These are phyloP conservation scores for Chaetodon trifascialis DNA, from an alignment of 2,113 vertebrate genomes.

Conservation along the genomic window DNA sequence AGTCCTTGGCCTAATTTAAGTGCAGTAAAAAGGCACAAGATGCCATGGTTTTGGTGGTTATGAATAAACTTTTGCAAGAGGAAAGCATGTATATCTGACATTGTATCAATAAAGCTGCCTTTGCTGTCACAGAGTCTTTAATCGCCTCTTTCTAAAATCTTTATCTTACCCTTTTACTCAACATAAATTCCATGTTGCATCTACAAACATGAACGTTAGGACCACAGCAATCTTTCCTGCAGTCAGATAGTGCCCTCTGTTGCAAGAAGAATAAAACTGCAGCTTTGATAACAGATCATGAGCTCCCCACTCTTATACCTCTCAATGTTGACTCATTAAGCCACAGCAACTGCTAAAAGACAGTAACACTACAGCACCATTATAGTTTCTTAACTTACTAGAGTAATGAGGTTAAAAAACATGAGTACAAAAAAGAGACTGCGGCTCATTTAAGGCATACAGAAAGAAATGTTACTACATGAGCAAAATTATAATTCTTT, in stretches of 20 bases:
- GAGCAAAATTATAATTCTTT: too few relatives aligned
- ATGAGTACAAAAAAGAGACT: background rate
- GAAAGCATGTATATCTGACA: background rate
- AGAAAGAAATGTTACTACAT: background rate
- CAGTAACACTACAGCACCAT: too few relatives aligned
- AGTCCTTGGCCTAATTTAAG: constrained; percentile 28
- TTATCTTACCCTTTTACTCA: background rate
- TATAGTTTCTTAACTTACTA: too few relatives aligned
- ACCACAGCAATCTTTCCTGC: background rate
- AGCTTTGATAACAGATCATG: background rate
- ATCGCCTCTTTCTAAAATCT: background rate
- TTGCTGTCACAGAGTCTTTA: background rate
- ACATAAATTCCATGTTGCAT: background rate
- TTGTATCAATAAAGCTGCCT: background rate
- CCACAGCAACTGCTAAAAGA: background rate
- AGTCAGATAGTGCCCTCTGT: constrained; percentile 52
- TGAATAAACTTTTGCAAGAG: too few relatives aligned
- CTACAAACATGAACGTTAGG: background rate
- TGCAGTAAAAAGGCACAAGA: background rate
- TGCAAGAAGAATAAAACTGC: constrained; percentile 46
- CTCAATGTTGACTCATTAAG: background rate
- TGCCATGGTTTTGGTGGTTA: background rate
- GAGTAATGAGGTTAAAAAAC: too few relatives aligned
- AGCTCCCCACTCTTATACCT: background rate
- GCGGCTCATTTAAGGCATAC: background rate